Percentiles rank a stretch among this genome's conserved stretches.
These are phyloP conservation scores for Sarcophaga caerulescens DNA, from an alignment of 2,888 invertebrate species.

Conservation along the genomic window DNA sequence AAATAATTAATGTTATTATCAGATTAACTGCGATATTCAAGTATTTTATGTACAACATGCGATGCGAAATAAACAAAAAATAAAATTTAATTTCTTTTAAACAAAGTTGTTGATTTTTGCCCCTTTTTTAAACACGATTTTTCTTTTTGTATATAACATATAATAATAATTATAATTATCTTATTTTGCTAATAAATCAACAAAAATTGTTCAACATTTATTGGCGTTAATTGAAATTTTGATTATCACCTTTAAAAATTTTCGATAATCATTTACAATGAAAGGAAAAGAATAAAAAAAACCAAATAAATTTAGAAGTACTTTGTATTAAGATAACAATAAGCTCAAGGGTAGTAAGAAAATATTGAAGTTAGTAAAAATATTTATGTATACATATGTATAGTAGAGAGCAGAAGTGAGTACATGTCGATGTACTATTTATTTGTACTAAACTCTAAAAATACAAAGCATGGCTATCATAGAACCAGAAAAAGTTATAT, in stretches of 20 bases:
- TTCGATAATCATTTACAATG: constrained; percentile 24
- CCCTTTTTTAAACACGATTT: not conserved
- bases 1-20: constrained; percentile 31
- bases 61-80: not conserved
- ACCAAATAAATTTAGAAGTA: not conserved
- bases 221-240: constrained; percentile 50
- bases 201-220: constrained; percentile 37
- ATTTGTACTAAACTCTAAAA: too few relatives aligned
- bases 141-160: not conserved
- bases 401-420: too few relatives aligned
- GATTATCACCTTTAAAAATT: constrained; percentile 36
- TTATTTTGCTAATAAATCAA: constrained; percentile 25
- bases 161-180: constrained; percentile 3
- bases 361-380: too few relatives aligned
- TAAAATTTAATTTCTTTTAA: too few relatives aligned
- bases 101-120: not conserved
- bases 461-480: too few relatives aligned
- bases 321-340: constrained; percentile 27
- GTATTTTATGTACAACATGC: not conserved
- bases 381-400: too few relatives aligned
- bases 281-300: not conserved
- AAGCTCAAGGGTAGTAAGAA: too few relatives aligned
- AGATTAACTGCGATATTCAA: constrained; percentile 24
- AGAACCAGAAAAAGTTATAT: too few relatives aligned
- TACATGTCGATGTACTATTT: too few relatives aligned